Conservation (phyloP, 2,797 vertebrate genomes). For the Sebastes hopkinsi region DNA sequence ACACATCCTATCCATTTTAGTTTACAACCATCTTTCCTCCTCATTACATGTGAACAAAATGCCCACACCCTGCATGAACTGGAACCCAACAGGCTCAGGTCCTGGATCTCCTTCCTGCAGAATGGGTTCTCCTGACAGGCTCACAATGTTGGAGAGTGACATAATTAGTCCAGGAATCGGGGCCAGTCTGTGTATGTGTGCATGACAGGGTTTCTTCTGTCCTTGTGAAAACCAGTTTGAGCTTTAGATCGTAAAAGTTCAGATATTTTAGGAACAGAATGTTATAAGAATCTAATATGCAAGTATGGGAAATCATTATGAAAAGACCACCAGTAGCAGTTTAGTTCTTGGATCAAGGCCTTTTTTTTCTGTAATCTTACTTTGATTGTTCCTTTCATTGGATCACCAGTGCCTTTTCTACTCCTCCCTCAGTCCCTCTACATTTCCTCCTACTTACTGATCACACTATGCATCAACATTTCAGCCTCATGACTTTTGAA, state of each 20-base stretch:
- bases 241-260: neutral
- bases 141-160: neutral
- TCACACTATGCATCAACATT: fast-evolving
- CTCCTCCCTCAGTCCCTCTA: neutral
- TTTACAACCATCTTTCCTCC: too few relatives aligned
- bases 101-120: neutral
- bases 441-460: neutral
- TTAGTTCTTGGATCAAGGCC: neutral
- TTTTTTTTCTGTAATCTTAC: neutral
- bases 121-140: neutral
- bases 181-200: too few relatives aligned
- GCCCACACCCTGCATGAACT: neutral
- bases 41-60: neutral
- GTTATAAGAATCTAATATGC: neutral
- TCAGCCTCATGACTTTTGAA: too few relatives aligned
- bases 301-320: neutral
- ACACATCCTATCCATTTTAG: neutral
- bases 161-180: neutral
- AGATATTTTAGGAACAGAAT: neutral
- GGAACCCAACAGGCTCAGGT: neutral
- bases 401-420: neutral
- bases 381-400: neutral
- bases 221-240: neutral
- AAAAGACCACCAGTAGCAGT: neutral
- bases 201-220: neutral